A percentile compares a stretch with the other conserved stretches of the same genome.
Evolutionary conservation across 2,113 vertebrate species (phyloP).

Genomic region (Eonycteris spelaea): DNA sequence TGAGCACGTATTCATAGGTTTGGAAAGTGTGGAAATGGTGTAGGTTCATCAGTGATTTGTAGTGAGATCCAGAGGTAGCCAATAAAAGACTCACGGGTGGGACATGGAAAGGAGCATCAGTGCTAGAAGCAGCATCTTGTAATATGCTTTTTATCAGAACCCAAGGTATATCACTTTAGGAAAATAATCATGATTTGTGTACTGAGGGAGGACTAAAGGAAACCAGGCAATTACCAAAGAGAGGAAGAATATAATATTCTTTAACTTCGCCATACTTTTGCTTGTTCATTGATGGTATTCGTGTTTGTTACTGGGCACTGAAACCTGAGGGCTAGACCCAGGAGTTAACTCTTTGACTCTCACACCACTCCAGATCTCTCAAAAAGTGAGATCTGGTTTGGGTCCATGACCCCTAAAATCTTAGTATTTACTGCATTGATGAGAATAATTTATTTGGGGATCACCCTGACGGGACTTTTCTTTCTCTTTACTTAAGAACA

Average conservation of each 20-base stretch:
- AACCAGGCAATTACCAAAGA: neutral
- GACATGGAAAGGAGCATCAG: neutral
- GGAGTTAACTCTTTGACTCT: neutral
- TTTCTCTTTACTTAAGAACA: slow-evolving; percentile 30
- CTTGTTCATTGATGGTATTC: neutral
- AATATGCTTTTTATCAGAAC: neutral
- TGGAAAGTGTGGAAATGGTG: neutral
- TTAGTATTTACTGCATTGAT: neutral
- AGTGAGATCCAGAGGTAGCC: neutral
- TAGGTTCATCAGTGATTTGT: neutral
- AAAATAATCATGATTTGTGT: neutral
- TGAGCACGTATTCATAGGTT: neutral
- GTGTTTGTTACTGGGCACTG: neutral
- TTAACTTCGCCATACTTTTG: neutral
- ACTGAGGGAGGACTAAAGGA: neutral
- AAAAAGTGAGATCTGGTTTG: neutral
- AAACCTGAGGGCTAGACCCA: neutral
- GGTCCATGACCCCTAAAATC: neutral
- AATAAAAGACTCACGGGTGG: neutral
- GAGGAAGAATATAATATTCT: neutral
- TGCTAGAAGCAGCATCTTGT: neutral
- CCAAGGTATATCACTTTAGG: accelerated
- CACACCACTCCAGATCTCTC: neutral
- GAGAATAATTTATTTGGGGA: neutral
- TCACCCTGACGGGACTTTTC: neutral